These are phyloP conservation scores for Acanthopagrus latus DNA, from an alignment of 2,797 vertebrate species.

Conservation along the genomic window DNA sequence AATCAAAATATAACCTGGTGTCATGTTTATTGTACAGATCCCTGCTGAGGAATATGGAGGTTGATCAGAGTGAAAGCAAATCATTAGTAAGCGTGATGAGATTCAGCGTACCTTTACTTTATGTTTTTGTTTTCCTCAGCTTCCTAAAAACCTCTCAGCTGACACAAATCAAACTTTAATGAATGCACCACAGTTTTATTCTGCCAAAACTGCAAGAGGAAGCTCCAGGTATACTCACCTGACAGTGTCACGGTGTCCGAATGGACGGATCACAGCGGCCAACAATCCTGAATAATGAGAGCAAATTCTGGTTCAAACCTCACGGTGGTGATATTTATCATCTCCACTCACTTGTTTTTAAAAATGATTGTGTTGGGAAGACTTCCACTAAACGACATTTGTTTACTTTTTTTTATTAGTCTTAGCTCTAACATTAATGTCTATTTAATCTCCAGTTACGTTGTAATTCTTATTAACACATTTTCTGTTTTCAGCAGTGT, in stretches of 20 bases:
- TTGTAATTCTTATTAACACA: background rate
- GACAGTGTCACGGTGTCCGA: background rate
- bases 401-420: background rate
- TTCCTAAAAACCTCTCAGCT: too few relatives aligned
- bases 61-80: too few relatives aligned
- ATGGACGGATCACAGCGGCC: background rate
- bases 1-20: background rate
- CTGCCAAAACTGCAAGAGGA: too few relatives aligned
- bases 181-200: too few relatives aligned
- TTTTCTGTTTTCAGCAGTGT: conserved; percentile 9
- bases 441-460: background rate
- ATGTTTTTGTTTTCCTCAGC: too few relatives aligned
- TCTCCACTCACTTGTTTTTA: background rate
- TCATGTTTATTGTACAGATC: too few relatives aligned
- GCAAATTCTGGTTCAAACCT: background rate
- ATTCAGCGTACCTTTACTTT: background rate
- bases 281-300: background rate
- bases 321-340: background rate
- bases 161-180: too few relatives aligned
- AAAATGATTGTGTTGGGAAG: background rate
- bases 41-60: too few relatives aligned
- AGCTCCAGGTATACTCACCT: too few relatives aligned
- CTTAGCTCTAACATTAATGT: background rate
- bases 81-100: background rate
- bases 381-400: background rate